Base-by-base conservation (phyloP, 2,888 invertebrate species). In the Lingula anatina region DNA sequence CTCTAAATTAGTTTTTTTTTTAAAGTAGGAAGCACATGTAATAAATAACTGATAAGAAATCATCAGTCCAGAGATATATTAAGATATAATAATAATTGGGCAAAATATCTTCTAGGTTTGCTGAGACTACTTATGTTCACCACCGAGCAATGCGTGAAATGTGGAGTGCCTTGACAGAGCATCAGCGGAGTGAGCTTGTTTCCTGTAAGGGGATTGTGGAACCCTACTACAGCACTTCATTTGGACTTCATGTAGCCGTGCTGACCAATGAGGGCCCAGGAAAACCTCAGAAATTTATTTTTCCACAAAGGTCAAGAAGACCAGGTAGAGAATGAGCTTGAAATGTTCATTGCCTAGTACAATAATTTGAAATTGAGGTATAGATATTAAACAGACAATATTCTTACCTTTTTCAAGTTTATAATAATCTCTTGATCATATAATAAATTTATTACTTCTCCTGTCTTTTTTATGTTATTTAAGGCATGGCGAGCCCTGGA, bases 161-260 rank as follows among this genome's bases (percentile, higher is more conserved):
- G 7, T 56, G 56, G 56, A 41, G 27, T 4, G 39, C 27, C 18
- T 41, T 52, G 27, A 42, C 42, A 26, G 37, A 41, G 9, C 21
- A 47, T n/a, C 47, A 54, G 18, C 50, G 43, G 25, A 41, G 46
- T 24, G 28, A 40, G 9, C 51, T 45, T 31, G 46, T 57, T 1
- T 50, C 52, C 9, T 42, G 43, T 23, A 50, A 52, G 51, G 50
- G 44, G 2, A 49, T 51, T 3, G 53, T 57, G 18, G 47, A 57
- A 37, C 52, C 53, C 2, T 50, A 41, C 36, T 57, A 49, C 41
- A 54, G 54, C 45, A 57, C 53, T 27, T 50, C 57, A 24, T 57
- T 57, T 49, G 57, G 53, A 3, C 47, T 57, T 2, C 57, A 57
- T 46, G 51, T 57, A 18, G 54, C 54, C 15, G 49, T 57, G 12